Conservation (phyloP, 2,888 invertebrate genomes). For the Alcis repandata region DNA sequence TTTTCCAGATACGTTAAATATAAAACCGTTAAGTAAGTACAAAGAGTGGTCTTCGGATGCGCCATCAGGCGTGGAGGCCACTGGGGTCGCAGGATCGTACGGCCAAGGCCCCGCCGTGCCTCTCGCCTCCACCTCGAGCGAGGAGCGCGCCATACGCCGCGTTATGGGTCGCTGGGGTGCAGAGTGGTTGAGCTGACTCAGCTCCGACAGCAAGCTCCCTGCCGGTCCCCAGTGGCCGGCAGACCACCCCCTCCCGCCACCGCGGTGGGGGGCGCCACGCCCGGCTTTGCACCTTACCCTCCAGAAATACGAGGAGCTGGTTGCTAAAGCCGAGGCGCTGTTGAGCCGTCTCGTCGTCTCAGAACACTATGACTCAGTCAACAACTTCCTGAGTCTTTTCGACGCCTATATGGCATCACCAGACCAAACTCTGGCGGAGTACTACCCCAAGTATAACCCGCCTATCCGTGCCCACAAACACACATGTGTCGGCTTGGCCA, state of each 20-base stretch:
- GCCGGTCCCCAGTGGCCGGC: slow-evolving; percentile 76
- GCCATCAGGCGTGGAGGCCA: slow-evolving; percentile 75
- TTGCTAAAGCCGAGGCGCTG: slow-evolving; percentile 93
- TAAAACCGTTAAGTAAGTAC: slow-evolving; percentile 86
- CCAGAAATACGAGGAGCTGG: slow-evolving; percentile 93
- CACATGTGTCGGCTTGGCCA: slow-evolving; percentile 96
- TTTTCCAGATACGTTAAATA: slow-evolving; percentile 82
- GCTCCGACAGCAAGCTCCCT: slow-evolving; percentile 73
- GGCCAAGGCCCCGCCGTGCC: slow-evolving; percentile 63
- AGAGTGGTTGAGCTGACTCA: slow-evolving; percentile 99
- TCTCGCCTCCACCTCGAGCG: slow-evolving; percentile 74
- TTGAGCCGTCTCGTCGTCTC: slow-evolving; percentile 94
- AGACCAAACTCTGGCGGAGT: slow-evolving; percentile 89
- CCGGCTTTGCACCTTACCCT: slow-evolving; percentile 91
- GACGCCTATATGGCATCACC: slow-evolving; percentile 90
- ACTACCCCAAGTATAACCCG: slow-evolving; percentile 93
- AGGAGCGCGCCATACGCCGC: slow-evolving; percentile 82
- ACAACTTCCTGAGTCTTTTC: slow-evolving; percentile 92
- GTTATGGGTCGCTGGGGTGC: slow-evolving; percentile 95
- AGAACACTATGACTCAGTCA: slow-evolving; percentile 96
- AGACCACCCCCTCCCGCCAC: slow-evolving; percentile 80
- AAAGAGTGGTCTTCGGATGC: slow-evolving; percentile 81
- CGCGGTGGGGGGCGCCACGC: slow-evolving; percentile 81
- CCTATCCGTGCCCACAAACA: slow-evolving; percentile 94
- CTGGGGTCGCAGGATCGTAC: slow-evolving; percentile 68